Evolutionary conservation across 2,113 vertebrate species (phyloP).

Genomic region (Pollimyrus isidori): DNA sequence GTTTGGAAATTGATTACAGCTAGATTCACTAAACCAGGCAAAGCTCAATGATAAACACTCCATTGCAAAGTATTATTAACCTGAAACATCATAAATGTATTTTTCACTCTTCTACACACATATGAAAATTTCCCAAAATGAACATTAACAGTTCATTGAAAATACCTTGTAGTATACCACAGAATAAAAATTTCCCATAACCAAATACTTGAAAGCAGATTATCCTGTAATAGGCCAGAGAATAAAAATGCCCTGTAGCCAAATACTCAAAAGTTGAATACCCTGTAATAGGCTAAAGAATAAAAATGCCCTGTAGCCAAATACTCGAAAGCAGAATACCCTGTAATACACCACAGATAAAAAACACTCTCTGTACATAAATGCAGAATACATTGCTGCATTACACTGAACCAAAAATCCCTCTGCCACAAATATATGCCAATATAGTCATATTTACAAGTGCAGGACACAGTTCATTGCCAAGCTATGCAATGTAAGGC

Average conservation of each 20-base stretch:
- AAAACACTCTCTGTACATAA: neutral
- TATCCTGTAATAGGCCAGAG: neutral
- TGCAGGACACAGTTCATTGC: neutral
- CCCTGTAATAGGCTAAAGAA: neutral
- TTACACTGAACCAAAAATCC: neutral
- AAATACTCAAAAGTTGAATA: neutral
- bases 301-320: neutral
- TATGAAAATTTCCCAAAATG: neutral
- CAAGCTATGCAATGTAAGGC: neutral
- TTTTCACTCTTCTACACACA: neutral
- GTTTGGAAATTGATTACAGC: neutral
- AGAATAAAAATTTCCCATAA: neutral
- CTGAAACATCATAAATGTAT: neutral
- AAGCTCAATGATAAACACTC: neutral
- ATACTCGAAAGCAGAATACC: neutral
- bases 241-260: neutral
- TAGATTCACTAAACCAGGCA: neutral
- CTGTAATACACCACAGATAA: no score
- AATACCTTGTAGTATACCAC: neutral
- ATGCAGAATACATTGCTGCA: neutral
- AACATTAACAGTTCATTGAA: neutral
- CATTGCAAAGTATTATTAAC: neutral
- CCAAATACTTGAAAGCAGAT: neutral
- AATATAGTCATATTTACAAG: neutral
- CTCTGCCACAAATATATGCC: neutral